Evolutionary conservation across 2,888 invertebrate genomes (phyloP), one percentile per base, ranked within the genome.

Genomic region (Noctua janthe): DNA sequence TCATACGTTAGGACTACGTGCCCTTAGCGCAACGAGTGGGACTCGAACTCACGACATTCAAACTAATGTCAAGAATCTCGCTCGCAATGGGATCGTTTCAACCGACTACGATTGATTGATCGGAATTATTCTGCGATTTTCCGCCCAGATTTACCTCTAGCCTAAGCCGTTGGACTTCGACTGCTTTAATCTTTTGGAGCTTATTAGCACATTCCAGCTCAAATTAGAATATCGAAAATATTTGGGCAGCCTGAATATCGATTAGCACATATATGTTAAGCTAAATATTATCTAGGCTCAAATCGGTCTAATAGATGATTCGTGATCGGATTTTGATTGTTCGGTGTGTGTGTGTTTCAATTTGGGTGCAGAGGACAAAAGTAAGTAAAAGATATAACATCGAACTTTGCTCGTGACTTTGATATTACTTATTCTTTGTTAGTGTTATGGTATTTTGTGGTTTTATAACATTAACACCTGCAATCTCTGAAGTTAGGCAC

Each of bases 371-470:
- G 56, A 23, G 17, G 8, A 20, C 39, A 7, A 47, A 39, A 0
- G 23, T 35, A 11, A 35, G n/a, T 39, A 15, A 35, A 39, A n/a
- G 2, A 10, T 8, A 15, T 13, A n/a, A 35, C n/a, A 20, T 39
- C 4, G 8, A 64, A 75, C 23, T 49, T 59, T 76, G n/a, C n/a
- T 76, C 59, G 17, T 76, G 49, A 59, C 49, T 59, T 75, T 35
- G 56, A 39, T 49, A 49, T 43, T 59, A 20, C 35, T 20, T 3
- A 66, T 20, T 20, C 20, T 20, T 49, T 71, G 20, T 7, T 49
- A 29, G 29, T 71, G 29, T 29, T 20, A 29, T 20, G 13, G n/a
- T 56, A 62, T n/a, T 35, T 17, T 20, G 64, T 64, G 6, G 35
- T 20, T 35, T 20, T 64, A 20, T 66, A 39, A 66, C 10, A 66